phyloP scores from a whole-genome alignment of 1,140 invertebrate genomes.

The Drosophila subpulchrella region DNA sequence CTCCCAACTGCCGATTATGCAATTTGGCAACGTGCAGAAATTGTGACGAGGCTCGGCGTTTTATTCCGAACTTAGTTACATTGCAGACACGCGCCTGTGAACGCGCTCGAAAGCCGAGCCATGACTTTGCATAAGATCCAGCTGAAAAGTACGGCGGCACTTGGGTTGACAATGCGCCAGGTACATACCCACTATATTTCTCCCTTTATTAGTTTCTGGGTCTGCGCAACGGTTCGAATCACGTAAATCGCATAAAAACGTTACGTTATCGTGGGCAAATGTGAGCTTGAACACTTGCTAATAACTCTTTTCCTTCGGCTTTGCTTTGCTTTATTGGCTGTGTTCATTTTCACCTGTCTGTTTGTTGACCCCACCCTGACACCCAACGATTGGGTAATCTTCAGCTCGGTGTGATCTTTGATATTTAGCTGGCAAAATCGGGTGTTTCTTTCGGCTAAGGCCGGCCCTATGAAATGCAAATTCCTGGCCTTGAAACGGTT shows the following conservation, averaged over 20 bases:
- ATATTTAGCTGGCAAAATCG: conserved; percentile 28
- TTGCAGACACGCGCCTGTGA: conserved; percentile 38
- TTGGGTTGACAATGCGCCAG: conserved; percentile 51
- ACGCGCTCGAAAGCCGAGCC: conserved; percentile 52
- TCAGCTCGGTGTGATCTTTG: conserved; percentile 35
- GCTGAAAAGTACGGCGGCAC: conserved; percentile 22
- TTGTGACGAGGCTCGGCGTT: conserved; percentile 49
- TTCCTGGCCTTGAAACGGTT: conserved; percentile 19
- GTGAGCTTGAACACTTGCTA: conserved; percentile 32
- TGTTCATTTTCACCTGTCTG: conserved; percentile 61
- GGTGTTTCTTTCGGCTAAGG: neutral
- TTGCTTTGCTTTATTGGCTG: conserved; percentile 60
- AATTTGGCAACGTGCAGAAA: conserved; percentile 80
- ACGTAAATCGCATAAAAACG: conserved; percentile 75
- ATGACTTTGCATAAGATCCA: conserved; percentile 80
- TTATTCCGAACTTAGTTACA: conserved; percentile 50
- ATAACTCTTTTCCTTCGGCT: conserved; percentile 33
- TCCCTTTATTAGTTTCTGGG: conserved; percentile 41
- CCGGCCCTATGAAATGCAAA: conserved; percentile 37
- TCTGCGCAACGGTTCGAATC: conserved; percentile 46
- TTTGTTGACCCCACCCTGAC: conserved; percentile 57
- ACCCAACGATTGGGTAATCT: conserved; percentile 54
- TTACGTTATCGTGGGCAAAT: conserved; percentile 64
- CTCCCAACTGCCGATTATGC: conserved; percentile 55
- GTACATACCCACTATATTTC: neutral